phyloP scores from a whole-genome alignment of 2,888 invertebrate species.

The Tanytarsus gracilentus region DNA sequence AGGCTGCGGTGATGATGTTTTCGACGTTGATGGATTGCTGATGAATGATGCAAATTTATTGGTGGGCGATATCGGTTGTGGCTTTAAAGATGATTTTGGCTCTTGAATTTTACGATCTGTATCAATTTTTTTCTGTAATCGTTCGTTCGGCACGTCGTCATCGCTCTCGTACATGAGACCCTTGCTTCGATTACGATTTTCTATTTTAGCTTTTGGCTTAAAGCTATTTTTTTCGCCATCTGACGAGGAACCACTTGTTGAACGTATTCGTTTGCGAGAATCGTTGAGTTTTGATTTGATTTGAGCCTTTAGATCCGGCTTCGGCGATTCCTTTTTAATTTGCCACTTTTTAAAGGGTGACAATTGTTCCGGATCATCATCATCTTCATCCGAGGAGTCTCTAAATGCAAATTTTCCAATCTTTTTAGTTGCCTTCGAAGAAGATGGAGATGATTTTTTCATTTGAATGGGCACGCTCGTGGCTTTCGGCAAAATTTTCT shows the following conservation, averaged over 20 bases:
- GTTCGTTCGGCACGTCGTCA: conserved; percentile 42
- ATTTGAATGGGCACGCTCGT: neutral
- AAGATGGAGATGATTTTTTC: no score
- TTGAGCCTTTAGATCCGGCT: no score
- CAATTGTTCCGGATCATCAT: conserved; percentile 3
- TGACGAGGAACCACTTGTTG: no score
- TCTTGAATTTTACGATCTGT: conserved; percentile 34
- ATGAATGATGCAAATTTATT: neutral
- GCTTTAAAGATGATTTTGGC: conserved; percentile 36
- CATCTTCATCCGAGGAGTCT: neutral
- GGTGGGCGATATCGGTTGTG: conserved; percentile 30
- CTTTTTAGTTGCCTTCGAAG: no score
- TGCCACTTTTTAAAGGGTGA: conserved; percentile 8
- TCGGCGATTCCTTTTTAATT: neutral
- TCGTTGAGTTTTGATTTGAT: no score
- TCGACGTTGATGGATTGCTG: conserved; percentile 14
- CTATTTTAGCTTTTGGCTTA: neutral
- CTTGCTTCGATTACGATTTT: conserved; percentile 25
- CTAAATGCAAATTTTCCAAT: conserved; percentile 16
- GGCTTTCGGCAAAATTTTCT: conserved; percentile 30
- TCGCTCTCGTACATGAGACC: conserved; percentile 46
- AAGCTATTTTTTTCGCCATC: no score
- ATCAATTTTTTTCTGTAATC: conserved; percentile 44
- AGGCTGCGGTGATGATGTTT: conserved; percentile 29
- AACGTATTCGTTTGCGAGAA: no score